These are phyloP conservation scores for Poecilia latipinna DNA, from an alignment of 2,113 vertebrate genomes.

Conservation along the genomic window DNA sequence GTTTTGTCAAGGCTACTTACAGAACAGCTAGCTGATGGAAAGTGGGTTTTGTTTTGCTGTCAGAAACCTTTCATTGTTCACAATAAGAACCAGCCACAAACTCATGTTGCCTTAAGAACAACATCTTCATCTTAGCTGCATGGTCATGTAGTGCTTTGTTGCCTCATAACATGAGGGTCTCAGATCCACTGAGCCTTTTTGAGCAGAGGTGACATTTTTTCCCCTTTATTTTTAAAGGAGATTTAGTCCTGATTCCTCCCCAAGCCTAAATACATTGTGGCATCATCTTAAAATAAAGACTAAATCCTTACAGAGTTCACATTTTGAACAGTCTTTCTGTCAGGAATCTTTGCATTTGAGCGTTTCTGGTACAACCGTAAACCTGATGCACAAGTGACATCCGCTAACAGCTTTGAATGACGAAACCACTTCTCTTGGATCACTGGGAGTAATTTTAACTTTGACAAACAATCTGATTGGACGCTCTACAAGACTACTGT, in stretches of 20 bases:
- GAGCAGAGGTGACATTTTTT: neutral
- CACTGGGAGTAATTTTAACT: too few species aligned
- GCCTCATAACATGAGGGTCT: neutral
- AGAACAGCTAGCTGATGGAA: neutral
- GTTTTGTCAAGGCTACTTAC: neutral
- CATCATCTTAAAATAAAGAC: too few species aligned
- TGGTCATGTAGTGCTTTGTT: too few species aligned
- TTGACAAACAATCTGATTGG: too few species aligned
- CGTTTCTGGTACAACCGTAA: too few species aligned
- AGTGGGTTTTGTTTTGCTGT: neutral
- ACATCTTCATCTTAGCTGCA: neutral
- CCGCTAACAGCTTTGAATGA: too few species aligned
- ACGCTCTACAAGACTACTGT: too few species aligned
- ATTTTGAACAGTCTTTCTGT: too few species aligned
- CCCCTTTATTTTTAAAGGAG: neutral
- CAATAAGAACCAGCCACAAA: neutral
- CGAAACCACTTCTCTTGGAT: too few species aligned
- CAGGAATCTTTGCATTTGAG: too few species aligned
- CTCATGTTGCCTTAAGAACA: neutral
- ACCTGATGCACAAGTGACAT: too few species aligned
- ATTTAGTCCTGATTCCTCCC: neutral
- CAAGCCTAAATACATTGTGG: neutral
- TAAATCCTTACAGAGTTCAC: too few species aligned
- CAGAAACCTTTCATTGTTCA: neutral
- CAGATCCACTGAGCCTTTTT: neutral